Evolutionary conservation across 2,113 vertebrate genomes (phyloP), one percentile per base, ranked within the genome.

Genomic region (Ranitomeya imitator): DNA sequence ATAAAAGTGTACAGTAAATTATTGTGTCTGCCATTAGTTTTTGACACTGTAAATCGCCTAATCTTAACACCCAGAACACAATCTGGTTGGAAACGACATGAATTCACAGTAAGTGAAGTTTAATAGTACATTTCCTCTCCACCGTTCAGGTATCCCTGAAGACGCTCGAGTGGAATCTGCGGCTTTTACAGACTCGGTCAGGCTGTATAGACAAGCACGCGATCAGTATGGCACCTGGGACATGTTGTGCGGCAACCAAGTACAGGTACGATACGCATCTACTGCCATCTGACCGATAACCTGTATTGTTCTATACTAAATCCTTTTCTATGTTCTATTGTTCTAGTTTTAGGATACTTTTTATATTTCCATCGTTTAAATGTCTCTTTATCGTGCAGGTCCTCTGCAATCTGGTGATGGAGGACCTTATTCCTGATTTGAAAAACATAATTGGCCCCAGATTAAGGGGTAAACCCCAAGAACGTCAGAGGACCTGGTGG

Each of bases 161-260:
- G 95, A 98, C 26, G 93, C 93, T 90, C 95, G 92, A 1, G 97
- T 99, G 79, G 94, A 97, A 91, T 97, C 96, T 0, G 97, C 97
- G 0, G 97, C 98, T 0, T 99, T 99, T 94, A 98, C 96, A 0
- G 97, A 97, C 0, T 93, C 97, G 0, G 91, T 99, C 77, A 95
- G 98, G 76, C 96, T 96, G 86, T 95, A 97, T 92, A 96, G 97
- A 88, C 98, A 99, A 93, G 91, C 93, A 0, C 95, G 94, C 90
- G 97, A 97, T 89, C 95, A 97, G 90, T 99, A 97, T 0, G 97
- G 98, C 86, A 99, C 97, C 85, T 99, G 98, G 98, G 98, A 99
- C 85, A 96, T 99, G 97, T 96, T 99, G 85, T 99, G 98, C 0
- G 98, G 98, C 26, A 94, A 93, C 0, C 95, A 98, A 86, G 94